A percentile compares a stretch with the other conserved stretches of the same genome.
phyloP scores from a whole-genome alignment of 2,797 vertebrate species.

The Nyctalus aviator region DNA sequence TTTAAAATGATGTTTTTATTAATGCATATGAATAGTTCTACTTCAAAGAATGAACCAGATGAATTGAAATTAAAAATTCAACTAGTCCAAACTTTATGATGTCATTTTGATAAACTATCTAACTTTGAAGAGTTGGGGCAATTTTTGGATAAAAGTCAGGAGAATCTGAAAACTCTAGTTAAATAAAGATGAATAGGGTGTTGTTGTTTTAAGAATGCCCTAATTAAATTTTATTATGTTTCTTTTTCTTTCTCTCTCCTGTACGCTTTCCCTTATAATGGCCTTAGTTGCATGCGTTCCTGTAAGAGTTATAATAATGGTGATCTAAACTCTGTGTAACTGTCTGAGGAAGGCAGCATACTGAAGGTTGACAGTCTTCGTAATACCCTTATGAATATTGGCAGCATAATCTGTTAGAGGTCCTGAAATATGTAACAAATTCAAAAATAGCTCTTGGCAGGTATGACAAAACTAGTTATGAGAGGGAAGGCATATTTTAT shows the following conservation, averaged over 20 bases:
- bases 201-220: neutral
- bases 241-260: neutral
- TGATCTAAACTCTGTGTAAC: neutral
- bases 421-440: slow-evolving; percentile 76
- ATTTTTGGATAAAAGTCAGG: neutral
- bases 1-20: slow-evolving; percentile 16
- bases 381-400: slow-evolving; percentile 19
- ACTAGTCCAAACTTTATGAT: neutral
- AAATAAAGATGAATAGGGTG: neutral
- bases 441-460: slow-evolving; percentile 66
- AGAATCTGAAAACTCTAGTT: neutral
- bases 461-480: slow-evolving; percentile 46
- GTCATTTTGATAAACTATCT: neutral
- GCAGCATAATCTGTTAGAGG: slow-evolving; percentile 74
- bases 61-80: slow-evolving; percentile 5
- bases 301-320: slow-evolving; percentile 32
- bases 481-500: slow-evolving; percentile 64
- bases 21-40: neutral
- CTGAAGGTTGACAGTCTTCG: slow-evolving; percentile 1
- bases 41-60: neutral
- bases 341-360: slow-evolving; percentile 39
- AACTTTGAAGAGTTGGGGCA: neutral
- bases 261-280: neutral
- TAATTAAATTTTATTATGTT: neutral
- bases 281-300: slow-evolving; percentile 7